These are phyloP conservation scores for Heterotilapia buettikoferi DNA, from an alignment of 2,113 vertebrate species.

Conservation along the genomic window DNA sequence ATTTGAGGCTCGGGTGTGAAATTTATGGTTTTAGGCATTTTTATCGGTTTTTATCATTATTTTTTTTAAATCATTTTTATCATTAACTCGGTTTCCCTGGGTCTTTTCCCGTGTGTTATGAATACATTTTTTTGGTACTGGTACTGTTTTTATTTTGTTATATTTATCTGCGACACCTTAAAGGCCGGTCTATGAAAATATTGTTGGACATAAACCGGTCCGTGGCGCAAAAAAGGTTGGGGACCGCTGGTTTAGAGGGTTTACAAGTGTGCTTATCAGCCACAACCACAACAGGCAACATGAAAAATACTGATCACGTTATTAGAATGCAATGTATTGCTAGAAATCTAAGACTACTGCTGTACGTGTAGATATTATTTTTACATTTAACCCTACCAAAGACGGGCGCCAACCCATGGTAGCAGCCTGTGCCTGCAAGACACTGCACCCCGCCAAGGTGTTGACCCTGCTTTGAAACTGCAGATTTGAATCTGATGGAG, in stretches of 20 bases:
- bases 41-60: too few relatives aligned
- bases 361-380: background rate
- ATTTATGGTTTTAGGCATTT: too few relatives aligned
- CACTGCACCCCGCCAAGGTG: background rate
- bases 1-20: too few relatives aligned
- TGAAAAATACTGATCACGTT: background rate
- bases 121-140: too few relatives aligned
- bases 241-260: rapidly evolving
- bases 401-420: background rate
- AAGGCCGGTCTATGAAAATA: background rate
- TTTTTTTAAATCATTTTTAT: too few relatives aligned
- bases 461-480: background rate
- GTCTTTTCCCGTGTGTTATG: too few relatives aligned
- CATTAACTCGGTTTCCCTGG: too few relatives aligned
- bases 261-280: background rate
- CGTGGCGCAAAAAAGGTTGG: background rate
- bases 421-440: background rate
- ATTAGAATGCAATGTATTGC: background rate
- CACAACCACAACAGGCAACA: background rate
- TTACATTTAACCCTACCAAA: background rate
- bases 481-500: background rate
- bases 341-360: background rate
- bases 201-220: background rate
- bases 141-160: background rate
- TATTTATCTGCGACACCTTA: background rate